Conservation (phyloP, 2,888 invertebrate genomes). For the Agrotis puta region DNA sequence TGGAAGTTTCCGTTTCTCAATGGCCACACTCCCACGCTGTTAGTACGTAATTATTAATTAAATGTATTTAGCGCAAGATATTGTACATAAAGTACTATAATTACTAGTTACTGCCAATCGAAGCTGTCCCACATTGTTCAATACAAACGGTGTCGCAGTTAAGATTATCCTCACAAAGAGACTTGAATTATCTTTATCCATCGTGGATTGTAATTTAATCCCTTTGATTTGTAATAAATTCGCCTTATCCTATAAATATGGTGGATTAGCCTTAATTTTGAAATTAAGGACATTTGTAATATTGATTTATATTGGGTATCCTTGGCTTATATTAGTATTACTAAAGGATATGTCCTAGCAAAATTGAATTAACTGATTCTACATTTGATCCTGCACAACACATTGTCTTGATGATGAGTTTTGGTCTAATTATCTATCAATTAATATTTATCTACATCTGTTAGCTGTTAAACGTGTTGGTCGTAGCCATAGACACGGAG, state of each 20-base stretch:
- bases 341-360: background rate
- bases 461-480: no score
- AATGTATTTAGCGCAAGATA: slow-evolving; percentile 24
- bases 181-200: slow-evolving; percentile 6
- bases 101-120: slow-evolving; percentile 7
- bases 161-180: slow-evolving; percentile 13
- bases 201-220: background rate
- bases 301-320: slow-evolving; percentile 12
- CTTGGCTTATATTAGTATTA: background rate
- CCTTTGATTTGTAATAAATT: slow-evolving; percentile 27
- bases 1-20: background rate
- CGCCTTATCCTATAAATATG: background rate
- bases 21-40: background rate
- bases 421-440: background rate
- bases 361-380: background rate
- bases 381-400: background rate
- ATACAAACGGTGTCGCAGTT: background rate
- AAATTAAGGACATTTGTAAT: background rate
- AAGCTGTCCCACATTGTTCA: background rate
- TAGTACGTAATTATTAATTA: slow-evolving; percentile 8
- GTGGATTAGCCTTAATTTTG: slow-evolving; percentile 16
- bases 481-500: no score
- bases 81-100: background rate
- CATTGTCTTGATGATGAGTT: background rate
- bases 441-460: no score